A percentile compares a stretch with the other conserved stretches of the same genome.
Conservation (phyloP, 2,113 vertebrate species). For the Atractosteus spatula region DNA sequence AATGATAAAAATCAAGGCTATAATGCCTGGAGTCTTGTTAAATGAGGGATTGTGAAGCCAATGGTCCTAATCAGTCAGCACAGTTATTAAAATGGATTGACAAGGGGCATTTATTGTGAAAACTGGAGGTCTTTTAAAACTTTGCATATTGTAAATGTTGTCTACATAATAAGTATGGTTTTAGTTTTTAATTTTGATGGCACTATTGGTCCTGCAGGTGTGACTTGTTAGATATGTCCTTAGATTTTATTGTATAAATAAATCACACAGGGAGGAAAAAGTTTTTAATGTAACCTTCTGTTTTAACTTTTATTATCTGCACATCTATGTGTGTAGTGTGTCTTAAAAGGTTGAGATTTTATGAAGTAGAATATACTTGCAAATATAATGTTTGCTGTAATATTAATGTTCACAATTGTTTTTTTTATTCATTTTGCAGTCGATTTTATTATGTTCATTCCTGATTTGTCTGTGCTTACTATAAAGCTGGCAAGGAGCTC, state of each 20-base stretch:
- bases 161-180: background rate
- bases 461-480: too few relatives aligned
- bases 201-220: slow-evolving; percentile 9
- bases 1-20: too few relatives aligned
- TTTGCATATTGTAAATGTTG: slow-evolving; percentile 37
- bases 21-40: too few relatives aligned
- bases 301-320: background rate
- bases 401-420: too few relatives aligned
- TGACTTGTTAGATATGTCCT: slow-evolving; percentile 24
- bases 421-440: too few relatives aligned
- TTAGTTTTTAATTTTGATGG: slow-evolving; percentile 25
- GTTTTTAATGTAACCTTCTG: slow-evolving; percentile 22
- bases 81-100: slow-evolving; percentile 33
- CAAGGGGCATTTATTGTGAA: slow-evolving; percentile 13
- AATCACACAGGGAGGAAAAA: slow-evolving; percentile 14
- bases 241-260: slow-evolving; percentile 29
- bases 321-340: too few relatives aligned
- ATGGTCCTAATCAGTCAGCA: background rate
- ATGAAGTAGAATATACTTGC: too few relatives aligned
- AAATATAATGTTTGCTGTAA: too few relatives aligned
- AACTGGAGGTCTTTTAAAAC: slow-evolving; percentile 36
- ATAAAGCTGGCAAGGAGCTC: too few relatives aligned
- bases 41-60: too few relatives aligned
- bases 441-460: too few relatives aligned
- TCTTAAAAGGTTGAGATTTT: too few relatives aligned